Evolutionary conservation across 1,140 invertebrate species (phyloP), one percentile per base, ranked within the genome.

Genomic region (Drosophila paulistorum): DNA sequence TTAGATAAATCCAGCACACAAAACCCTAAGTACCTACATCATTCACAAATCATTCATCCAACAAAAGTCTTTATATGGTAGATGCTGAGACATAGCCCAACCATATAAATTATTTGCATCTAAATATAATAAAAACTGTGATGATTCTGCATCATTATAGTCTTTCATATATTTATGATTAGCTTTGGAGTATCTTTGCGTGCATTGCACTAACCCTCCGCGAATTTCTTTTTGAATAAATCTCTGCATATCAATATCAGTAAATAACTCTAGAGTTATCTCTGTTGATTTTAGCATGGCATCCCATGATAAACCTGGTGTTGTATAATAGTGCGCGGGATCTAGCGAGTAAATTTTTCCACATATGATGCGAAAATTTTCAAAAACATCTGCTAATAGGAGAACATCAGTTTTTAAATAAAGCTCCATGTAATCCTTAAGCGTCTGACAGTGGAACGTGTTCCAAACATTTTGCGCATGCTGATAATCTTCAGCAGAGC

Each of bases 191-290:
- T 30, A 30, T 30, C 30, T 30, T 4, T 26, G 23, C 23, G 71
- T 77, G 71, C 91, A 92, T 70, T 92, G 80, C 4, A 79, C 77
- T 39, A 93, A 17, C 58, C 91, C 92, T 17, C 92, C 93, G 42
- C 92, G 63, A 6, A 93, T 92, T 10, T 79, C 90, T 35, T 69
- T 68, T 68, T 93, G 89, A 51, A 93, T 76, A 65, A 93, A 93
- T n/a, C 91, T 64, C 23, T 91, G 58, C 81, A 91, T 93, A 45
- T 93, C 90, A 65, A 91, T 77, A 67, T 94, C 92, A 17, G 79
- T 92, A 7, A 94, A 61, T 10, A 94, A 64, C 71, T 94, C 92
- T 58, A 94, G 68, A 79, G 92, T 57, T 35, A 93, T 68, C 48
- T 85, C 64, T 4, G 92, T 93, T 9, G 62, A 60, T 77, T 91